Conservation (phyloP, 2,888 invertebrate genomes). For the Eilema caniola region DNA sequence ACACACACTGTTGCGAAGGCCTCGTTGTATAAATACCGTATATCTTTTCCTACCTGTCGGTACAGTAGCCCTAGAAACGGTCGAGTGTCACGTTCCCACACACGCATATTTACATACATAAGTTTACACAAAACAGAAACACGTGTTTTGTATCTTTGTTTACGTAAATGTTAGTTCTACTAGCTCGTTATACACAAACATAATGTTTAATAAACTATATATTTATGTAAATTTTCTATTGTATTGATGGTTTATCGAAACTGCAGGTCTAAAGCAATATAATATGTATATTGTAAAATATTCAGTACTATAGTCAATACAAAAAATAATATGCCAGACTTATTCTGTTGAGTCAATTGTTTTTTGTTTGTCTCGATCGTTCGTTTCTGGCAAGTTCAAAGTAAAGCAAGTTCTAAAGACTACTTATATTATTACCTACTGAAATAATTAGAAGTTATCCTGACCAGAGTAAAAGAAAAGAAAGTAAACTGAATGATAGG, state of each 20-base stretch:
- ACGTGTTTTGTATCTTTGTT: background rate
- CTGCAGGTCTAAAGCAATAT: too few species aligned
- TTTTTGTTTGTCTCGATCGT: too few species aligned
- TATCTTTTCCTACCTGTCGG: background rate
- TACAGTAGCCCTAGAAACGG: background rate
- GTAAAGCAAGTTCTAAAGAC: too few species aligned
- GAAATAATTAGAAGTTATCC: too few species aligned
- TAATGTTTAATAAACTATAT: background rate
- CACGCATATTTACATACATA: background rate
- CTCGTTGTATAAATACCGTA: background rate
- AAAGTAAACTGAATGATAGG: too few species aligned
- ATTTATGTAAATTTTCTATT: background rate
- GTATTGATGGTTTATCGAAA: background rate
- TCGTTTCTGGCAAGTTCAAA: too few species aligned
- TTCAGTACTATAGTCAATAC: too few species aligned
- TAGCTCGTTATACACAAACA: background rate
- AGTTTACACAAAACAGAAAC: background rate
- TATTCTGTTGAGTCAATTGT: too few species aligned
- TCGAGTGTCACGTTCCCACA: background rate
- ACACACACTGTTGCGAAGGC: background rate
- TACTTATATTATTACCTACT: too few species aligned
- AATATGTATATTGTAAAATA: too few species aligned
- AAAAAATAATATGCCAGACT: too few species aligned
- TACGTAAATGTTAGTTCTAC: background rate
- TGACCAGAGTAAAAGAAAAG: too few species aligned